These are phyloP conservation scores for Erynnis tages DNA, from an alignment of 2,888 invertebrate species.

Conservation along the genomic window DNA sequence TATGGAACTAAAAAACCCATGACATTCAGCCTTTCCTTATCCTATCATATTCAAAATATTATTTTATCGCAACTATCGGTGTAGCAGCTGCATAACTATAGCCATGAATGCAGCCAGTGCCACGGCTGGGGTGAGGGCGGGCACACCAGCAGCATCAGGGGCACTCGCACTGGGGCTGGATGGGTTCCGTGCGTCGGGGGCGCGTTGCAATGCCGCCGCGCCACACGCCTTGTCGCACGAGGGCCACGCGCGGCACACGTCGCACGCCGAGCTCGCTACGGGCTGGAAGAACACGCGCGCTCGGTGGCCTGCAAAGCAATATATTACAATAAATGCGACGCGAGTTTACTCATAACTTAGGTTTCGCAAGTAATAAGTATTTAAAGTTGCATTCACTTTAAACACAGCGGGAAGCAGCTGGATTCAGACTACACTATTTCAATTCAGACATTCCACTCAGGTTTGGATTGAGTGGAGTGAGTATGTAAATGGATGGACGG, in stretches of 20 bases:
- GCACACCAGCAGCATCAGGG: slow-evolving; percentile 15
- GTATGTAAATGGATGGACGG: too few species aligned
- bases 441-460: too few species aligned
- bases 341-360: too few species aligned
- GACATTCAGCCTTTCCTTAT: too few species aligned
- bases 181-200: slow-evolving; percentile 25
- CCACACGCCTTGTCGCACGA: slow-evolving; percentile 70
- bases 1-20: too few species aligned
- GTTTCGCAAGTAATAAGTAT: too few species aligned
- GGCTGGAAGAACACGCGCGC: slow-evolving; percentile 92
- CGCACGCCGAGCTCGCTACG: slow-evolving; percentile 86
- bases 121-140: not conserved
- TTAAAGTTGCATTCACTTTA: too few species aligned
- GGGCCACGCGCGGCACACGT: slow-evolving; percentile 87
- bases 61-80: too few species aligned
- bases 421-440: too few species aligned
- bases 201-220: slow-evolving; percentile 47
- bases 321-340: not conserved
- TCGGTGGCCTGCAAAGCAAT: slow-evolving; percentile 85
- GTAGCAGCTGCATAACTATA: not conserved
- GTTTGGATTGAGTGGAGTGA: too few species aligned
- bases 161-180: slow-evolving; percentile 6
- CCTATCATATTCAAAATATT: too few species aligned
- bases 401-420: too few species aligned
- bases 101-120: not conserved